phyloP scores from a whole-genome alignment of 2,113 vertebrate genomes.

The Petrocephalus microphthalmus region DNA sequence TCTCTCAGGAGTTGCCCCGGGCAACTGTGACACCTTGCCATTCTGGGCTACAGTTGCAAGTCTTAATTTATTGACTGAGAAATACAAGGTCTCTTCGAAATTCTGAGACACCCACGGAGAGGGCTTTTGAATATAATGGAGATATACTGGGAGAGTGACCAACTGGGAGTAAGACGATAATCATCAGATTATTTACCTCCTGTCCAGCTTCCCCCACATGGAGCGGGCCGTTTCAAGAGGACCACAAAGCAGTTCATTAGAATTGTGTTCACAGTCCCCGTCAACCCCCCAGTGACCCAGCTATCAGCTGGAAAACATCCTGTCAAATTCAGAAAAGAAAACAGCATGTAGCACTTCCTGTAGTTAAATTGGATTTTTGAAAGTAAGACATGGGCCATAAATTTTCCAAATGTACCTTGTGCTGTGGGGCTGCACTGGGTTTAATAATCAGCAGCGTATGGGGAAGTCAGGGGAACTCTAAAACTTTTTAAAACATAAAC shows the following conservation, averaged over 20 bases:
- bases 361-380: slow-evolving; percentile 22
- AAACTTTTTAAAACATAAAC: slow-evolving; percentile 14
- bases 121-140: slow-evolving; percentile 24
- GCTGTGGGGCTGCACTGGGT: not conserved
- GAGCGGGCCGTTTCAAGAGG: slow-evolving; percentile 16
- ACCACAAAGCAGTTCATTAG: slow-evolving; percentile 25
- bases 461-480: not conserved
- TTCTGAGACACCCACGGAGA: slow-evolving; percentile 22
- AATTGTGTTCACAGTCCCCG: slow-evolving; percentile 16
- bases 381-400: slow-evolving; percentile 24
- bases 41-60: slow-evolving; percentile 18
- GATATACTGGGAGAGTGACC: slow-evolving; percentile 16
- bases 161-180: slow-evolving; percentile 15
- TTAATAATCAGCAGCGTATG: slow-evolving; percentile 3
- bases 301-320: slow-evolving; percentile 24
- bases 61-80: slow-evolving; percentile 29
- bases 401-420: slow-evolving; percentile 16
- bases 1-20: slow-evolving; percentile 70
- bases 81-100: slow-evolving; percentile 23
- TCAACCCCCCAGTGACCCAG: slow-evolving; percentile 23
- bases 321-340: slow-evolving; percentile 25
- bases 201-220: slow-evolving; percentile 8
- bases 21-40: slow-evolving; percentile 42
- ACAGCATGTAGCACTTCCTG: slow-evolving; percentile 23
- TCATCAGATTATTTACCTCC: slow-evolving; percentile 15